These are phyloP conservation scores for Muscicapa comitata DNA, from an alignment of 2,797 vertebrate species.

Conservation along the genomic window DNA sequence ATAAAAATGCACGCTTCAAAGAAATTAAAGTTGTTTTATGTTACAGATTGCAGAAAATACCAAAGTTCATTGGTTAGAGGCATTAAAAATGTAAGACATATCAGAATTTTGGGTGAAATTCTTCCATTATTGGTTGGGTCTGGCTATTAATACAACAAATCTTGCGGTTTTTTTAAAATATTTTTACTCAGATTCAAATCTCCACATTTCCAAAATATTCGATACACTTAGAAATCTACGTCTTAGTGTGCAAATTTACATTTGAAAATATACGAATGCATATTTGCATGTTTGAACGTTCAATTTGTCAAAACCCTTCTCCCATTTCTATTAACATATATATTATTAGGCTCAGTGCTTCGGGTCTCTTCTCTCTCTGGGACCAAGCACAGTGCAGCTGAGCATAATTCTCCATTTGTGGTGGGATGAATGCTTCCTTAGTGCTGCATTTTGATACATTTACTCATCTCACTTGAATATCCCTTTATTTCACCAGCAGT, in stretches of 20 bases:
- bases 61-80: neutral
- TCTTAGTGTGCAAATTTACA: neutral
- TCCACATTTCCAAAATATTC: neutral
- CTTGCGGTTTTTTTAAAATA: neutral
- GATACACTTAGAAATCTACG: neutral
- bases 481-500: neutral
- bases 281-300: neutral
- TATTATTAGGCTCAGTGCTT: neutral
- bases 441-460: neutral
- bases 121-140: neutral
- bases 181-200: neutral
- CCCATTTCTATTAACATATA: neutral
- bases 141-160: neutral
- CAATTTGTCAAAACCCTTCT: neutral
- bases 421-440: neutral
- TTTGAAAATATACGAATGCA: neutral
- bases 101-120: neutral
- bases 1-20: neutral
- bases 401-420: neutral
- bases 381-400: neutral
- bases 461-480: neutral
- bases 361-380: neutral
- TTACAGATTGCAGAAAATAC: neutral
- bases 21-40: neutral
- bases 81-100: neutral